A percentile compares a stretch with the other conserved stretches of the same genome.
phyloP scores from a whole-genome alignment of 2,113 vertebrate genomes.

The Rhynchopsitta pachyrhyncha region DNA sequence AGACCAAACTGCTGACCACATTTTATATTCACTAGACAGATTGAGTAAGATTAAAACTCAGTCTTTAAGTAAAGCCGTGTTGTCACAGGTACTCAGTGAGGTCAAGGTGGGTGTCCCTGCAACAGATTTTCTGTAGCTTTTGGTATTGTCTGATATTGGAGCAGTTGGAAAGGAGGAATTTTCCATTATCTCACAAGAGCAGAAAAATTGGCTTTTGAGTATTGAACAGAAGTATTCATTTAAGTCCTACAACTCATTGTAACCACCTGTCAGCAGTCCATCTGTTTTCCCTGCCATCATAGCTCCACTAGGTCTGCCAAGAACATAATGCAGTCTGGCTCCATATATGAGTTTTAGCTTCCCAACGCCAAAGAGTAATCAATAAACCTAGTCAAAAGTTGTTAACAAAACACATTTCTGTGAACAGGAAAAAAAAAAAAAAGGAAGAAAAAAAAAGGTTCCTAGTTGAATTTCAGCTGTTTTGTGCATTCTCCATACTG shows the following conservation, averaged over 20 bases:
- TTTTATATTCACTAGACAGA: not conserved
- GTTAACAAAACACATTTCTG: not conserved
- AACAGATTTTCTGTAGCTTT: not conserved
- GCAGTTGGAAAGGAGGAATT: not conserved
- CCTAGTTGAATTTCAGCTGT: not conserved
- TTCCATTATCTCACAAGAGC: not conserved
- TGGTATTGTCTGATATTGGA: not conserved
- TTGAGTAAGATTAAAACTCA: not conserved
- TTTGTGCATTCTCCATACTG: not conserved
- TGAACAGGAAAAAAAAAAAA: not conserved
- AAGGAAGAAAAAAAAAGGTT: not conserved
- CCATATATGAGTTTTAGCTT: not conserved
- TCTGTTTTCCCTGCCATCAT: not conserved
- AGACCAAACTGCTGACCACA: not conserved
- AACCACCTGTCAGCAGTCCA: not conserved
- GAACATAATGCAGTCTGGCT: not conserved
- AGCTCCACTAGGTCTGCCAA: not conserved
- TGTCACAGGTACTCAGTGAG: not conserved
- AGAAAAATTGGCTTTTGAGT: not conserved
- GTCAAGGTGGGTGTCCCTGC: fast-evolving
- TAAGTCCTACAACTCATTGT: not conserved
- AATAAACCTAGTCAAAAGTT: not conserved
- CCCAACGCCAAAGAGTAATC: not conserved
- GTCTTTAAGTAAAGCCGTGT: not conserved
- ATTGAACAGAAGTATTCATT: not conserved